Conservation (phyloP, 2,113 vertebrate species). For the Nothobranchius furzeri region DNA sequence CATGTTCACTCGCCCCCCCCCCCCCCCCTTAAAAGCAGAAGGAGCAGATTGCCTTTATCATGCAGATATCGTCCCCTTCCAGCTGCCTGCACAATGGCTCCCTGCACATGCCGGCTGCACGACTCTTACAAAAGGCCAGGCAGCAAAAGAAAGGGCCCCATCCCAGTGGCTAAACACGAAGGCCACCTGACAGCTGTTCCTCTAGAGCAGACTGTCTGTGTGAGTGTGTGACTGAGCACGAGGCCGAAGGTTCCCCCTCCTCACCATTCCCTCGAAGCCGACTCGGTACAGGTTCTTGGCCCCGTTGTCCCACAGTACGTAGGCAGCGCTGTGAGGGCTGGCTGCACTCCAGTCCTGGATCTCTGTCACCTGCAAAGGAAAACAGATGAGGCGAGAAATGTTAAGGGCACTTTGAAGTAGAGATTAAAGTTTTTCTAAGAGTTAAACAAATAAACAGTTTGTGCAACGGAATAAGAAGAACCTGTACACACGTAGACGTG, state of each 20-base stretch:
- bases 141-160: slow-evolving; percentile 54
- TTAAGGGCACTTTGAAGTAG: slow-evolving; percentile 2
- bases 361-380: slow-evolving; percentile 89
- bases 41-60: slow-evolving; percentile 79
- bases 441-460: not conserved
- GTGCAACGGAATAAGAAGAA: no score
- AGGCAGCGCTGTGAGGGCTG: slow-evolving; percentile 96
- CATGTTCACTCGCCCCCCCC: slow-evolving; percentile 42
- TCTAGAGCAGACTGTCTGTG: slow-evolving; percentile 34
- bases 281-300: slow-evolving; percentile 99
- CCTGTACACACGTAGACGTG: no score
- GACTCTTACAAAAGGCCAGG: slow-evolving; percentile 71
- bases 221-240: slow-evolving; percentile 3
- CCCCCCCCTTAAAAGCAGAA: slow-evolving; percentile 44
- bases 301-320: slow-evolving; percentile 99
- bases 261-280: slow-evolving; percentile 99
- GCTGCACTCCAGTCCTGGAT: slow-evolving; percentile 99
- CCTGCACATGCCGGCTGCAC: slow-evolving; percentile 70
- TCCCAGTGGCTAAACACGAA: slow-evolving; percentile 62
- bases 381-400: slow-evolving; percentile 9
- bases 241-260: slow-evolving; percentile 78
- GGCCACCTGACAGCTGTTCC: slow-evolving; percentile 65
- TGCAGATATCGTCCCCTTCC: slow-evolving; percentile 77
- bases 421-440: not conserved
- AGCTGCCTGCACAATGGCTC: slow-evolving; percentile 78